phyloP scores from a whole-genome alignment of 1,140 invertebrate species.

The Nephila pilipes region DNA sequence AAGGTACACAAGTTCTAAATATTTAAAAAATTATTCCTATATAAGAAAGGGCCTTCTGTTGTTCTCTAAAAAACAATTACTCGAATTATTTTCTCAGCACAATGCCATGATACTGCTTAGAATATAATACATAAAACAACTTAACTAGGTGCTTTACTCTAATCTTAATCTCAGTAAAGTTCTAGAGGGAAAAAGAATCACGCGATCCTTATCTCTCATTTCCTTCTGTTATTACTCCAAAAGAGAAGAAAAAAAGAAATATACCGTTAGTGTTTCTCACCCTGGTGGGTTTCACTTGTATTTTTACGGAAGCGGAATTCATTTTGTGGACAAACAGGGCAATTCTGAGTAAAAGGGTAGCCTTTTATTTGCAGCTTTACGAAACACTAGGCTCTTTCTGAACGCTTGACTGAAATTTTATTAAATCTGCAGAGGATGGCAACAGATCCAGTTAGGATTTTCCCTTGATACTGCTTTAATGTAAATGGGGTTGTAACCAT shows the following conservation, averaged over 20 bases:
- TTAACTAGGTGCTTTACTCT: no score
- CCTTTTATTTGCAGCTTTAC: neutral
- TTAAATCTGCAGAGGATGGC: conserved; percentile 9
- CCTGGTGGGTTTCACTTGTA: neutral
- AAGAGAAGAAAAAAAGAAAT: neutral
- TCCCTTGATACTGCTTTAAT: neutral
- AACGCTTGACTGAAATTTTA: conserved; percentile 24
- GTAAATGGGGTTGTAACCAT: conserved; percentile 15
- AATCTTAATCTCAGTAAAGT: no score
- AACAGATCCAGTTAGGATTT: neutral
- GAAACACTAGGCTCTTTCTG: neutral
- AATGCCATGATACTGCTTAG: no score
- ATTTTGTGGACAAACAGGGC: neutral
- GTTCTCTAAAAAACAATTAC: no score
- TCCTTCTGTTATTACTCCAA: neutral
- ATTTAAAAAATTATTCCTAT: no score
- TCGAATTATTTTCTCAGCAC: no score
- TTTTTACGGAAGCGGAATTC: neutral
- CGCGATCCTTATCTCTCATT: no score
- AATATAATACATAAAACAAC: no score
- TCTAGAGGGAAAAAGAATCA: no score
- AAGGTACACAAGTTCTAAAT: no score
- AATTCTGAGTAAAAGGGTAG: neutral
- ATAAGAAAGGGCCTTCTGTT: no score
- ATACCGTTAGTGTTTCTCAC: neutral